Evolutionary conservation across 1,140 invertebrate species (phyloP), one percentile per base, ranked within the genome.

Genomic region (Microplitis demolitor): DNA sequence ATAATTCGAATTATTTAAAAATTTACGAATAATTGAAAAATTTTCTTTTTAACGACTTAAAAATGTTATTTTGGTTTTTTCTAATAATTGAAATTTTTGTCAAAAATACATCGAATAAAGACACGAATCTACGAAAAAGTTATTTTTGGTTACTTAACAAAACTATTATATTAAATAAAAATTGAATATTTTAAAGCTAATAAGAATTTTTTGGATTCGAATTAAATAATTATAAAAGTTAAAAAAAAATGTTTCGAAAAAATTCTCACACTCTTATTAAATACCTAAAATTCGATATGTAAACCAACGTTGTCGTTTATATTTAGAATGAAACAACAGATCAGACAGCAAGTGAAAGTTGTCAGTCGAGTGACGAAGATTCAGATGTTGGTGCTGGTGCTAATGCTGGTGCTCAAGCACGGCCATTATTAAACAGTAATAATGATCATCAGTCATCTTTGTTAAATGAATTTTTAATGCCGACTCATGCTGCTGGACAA

Each of bases 301-400:
- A 24, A 13, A 60, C 16, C n/a, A 58, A 54, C 56, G 3, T 35
- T 51, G 6, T 72, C 54, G 31, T 61, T 68, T 66, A 0, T 16
- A 67, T 73, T 9, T n/a, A 84, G 82, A 82, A 82, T 58, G 80
- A 85, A 77, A 76, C 72, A 9, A 78, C 80, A 34, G 76, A 82
- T 71, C 78, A 80, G 67, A 84, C 82, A 13, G 77, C 78, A 4
- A 85, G 83, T 71, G 80, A 83, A 66, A 82, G 79, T 77, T 84
- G 82, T 66, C 80, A 81, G 13, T 84, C 83, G 4, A 86, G 83
- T 35, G 85, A 85, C n/a, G 83, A 84, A 39, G 84, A 85, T 61
- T 85, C 80, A 5, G 84, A 87, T 60, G 62, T 76, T 6, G 80
- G 80, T 31, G 76, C 74, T 13, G 24, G 24, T 24, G 24, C 24